Evolutionary conservation across 2,797 vertebrate genomes (phyloP), one percentile per base, ranked within the genome.

Genomic region (Heliangelus exortis): DNA sequence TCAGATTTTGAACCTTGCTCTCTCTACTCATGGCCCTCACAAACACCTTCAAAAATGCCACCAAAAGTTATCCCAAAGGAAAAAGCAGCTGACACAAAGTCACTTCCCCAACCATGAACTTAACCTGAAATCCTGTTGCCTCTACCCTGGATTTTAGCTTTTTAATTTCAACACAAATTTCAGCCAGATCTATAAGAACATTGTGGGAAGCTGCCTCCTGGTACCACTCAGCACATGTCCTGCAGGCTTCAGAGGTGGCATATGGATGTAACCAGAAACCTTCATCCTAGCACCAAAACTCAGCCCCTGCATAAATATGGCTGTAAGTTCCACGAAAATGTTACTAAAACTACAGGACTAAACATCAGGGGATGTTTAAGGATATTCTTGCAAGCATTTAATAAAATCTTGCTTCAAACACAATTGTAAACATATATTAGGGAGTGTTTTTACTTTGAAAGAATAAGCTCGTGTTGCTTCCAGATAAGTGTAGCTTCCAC

Each of bases 241-340:
- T 47, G n/a, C 6, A 36, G 58, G 14, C 13, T 80, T 57, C 69
- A 51, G n/a, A 45, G 15, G 10, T 16, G 31, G 51, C 43, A 54
- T 10, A 23, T 3, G 55, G 55, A 18, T 39, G 20, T 15, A 33
- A 71, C 16, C 21, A 34, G 3, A 75, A 66, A 10, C 5, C 59
- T 15, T 63, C 41, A 77, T 17, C 28, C 34, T 41, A 67, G 26
- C 16, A 65, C 45, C 54, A 45, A 68, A 20, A 19, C 25, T 31
- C 53, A 29, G 5, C 6, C 73, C 28, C 10, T 7, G 8, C 1
- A 1, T 28, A 58, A 68, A 31, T 6, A 36, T 2, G 2, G 5
- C 7, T 17, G 0, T 2, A 73, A 69, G 10, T 10, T 13, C 48
- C 1, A 15, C 1, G 34, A 21, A 71, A 41, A 2, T 6, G 1